Base-by-base conservation (phyloP, 2,113 vertebrate genomes). In the Xiphophorus couchianus region DNA sequence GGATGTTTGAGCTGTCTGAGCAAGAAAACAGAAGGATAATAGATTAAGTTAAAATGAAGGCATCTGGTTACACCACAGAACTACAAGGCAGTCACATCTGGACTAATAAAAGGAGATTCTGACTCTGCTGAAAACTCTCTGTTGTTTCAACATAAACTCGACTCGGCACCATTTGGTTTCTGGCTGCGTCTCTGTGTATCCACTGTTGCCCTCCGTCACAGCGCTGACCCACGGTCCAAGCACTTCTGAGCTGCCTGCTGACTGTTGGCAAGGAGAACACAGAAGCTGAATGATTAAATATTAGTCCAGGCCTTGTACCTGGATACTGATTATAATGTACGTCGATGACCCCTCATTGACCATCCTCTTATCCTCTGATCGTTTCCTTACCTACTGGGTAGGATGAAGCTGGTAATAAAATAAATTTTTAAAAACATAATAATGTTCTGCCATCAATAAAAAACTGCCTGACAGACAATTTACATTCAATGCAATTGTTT, bases 41-140 rank as follows among this genome's bases (percentile, higher is more conserved):
- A 19, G 42, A 17, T 44, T 44, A 7, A 48, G 5, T 19, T 48
- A 5, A 48, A 48, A 48, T 2, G 17, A 48, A 48, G 44, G 15
- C 5, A 19, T 48, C 78, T 75, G 76, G 51, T 76, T 10, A 61
- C 12, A 80, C 44, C 66, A 62, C 71, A 78, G 19, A 73, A 74
- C 42, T 3, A 80, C 63, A 64, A 64, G 37, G 73, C 27, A 5
- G 63, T 60, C 81, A 88, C 84, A 85, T 82, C 78, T 89, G 87
- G 83, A 72, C 67, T 28, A 67, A 89, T 91, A 86, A 81, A 84
- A 86, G 77, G 14, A 75, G 66, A 78, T 83, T 76, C 72, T 82
- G 78, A 86, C 84, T 85, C n/a, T 44, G 39, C 51, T 66, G 77
- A 82, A 70, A 48, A 74, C 66, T 31, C 74, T 79, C 28, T 74